Evolutionary conservation across 2,113 vertebrate genomes (phyloP), one percentile per base, ranked within the genome.

Genomic region (Accipiter virgatus): DNA sequence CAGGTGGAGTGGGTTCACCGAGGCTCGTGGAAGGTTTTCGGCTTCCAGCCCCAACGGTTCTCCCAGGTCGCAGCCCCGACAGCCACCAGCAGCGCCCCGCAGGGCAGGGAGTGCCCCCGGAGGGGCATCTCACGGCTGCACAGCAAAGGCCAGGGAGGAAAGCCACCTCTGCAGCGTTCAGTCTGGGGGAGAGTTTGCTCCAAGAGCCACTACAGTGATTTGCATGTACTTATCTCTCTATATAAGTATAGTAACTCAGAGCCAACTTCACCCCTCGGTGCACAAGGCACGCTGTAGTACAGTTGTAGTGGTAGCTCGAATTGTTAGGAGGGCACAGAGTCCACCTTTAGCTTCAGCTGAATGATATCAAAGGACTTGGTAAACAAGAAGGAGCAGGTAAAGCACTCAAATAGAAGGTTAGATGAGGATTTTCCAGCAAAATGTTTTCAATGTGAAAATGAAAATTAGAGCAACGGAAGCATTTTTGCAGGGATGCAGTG

Each of bases 261-360:
- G 88, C 20, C 10, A 21, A 52, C 9, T 15, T 86, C 25, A 1
- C 21, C 47, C 40, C 55, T 82, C 2, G 6, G 50, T 62, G 79
- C 34, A 34, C 43, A 79, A 93, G 73, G 40, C n/a, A 47, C 0
- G 3, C 56, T 42, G 65, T 86, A 56, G 83, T 94, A 74, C 43
- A 38, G 91, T 62, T 86, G 93, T 93, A 66, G 93, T 66, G 83
- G 68, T 59, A 66, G 70, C 62, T 73, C 9, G 7, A 43, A 95
- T 96, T 94, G 92, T 85, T 91, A 94, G 90, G 90, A 95, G 90
- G 90, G 88, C 92, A 94, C 21, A 0, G 71, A 86, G 47, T 94
- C 80, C 61, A 56, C 88, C 66, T 92, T 88, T 92, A 92, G 62
- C 71, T 80, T 47, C 68, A 38, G 86, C 72, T 27, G 10, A 84